phyloP scores from a whole-genome alignment of 1,140 invertebrate species.

The Rhagoletis pomonella region DNA sequence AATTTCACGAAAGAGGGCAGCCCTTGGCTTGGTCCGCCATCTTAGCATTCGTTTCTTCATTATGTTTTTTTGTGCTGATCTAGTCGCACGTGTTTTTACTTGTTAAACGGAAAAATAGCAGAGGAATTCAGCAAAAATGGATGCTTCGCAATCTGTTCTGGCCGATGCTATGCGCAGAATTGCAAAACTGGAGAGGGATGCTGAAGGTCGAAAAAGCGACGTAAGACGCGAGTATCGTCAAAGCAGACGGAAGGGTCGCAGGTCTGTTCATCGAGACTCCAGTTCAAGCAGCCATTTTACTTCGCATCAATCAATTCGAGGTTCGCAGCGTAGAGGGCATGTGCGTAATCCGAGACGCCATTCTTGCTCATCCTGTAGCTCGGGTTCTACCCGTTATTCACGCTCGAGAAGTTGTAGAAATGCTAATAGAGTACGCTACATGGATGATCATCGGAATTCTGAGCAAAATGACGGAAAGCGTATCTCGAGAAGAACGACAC shows the following conservation, averaged over 20 bases:
- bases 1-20: background rate
- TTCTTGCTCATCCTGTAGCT: background rate
- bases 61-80: background rate
- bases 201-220: too few species aligned
- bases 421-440: too few species aligned
- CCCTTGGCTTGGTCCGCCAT: background rate
- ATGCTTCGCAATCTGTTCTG: too few species aligned
- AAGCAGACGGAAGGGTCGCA: too few species aligned
- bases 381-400: background rate
- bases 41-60: background rate
- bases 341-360: background rate
- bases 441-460: too few species aligned
- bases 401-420: background rate
- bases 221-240: too few species aligned
- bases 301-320: background rate
- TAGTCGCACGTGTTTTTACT: background rate
- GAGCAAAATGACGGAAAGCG: background rate
- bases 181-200: background rate
- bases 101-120: background rate
- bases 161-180: background rate
- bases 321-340: background rate
- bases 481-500: too few species aligned
- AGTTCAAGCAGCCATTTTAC: background rate
- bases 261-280: too few species aligned
- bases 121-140: background rate